These are phyloP conservation scores for Julus scanicus DNA, from an alignment of 2,888 invertebrate species.

Conservation along the genomic window DNA sequence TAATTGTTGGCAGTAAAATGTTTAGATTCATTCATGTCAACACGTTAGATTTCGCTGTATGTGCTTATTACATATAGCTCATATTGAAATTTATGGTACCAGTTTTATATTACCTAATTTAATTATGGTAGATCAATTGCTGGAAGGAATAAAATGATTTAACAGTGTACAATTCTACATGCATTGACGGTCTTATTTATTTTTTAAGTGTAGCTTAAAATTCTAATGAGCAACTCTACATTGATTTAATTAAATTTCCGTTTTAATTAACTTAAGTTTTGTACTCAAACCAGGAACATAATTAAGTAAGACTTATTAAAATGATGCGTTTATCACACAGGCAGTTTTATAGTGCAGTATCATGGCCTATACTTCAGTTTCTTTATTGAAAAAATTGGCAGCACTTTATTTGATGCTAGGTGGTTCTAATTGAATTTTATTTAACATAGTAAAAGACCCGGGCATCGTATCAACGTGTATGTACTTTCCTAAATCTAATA, in stretches of 20 bases:
- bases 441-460: neutral
- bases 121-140: neutral
- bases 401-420: neutral
- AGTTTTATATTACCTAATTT: conserved; percentile 25
- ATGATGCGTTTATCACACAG: neutral
- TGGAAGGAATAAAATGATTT: neutral
- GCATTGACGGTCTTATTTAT: neutral
- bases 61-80: neutral
- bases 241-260: neutral
- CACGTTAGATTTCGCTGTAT: too few relatives aligned
- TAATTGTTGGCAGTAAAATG: neutral
- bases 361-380: neutral
- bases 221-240: neutral
- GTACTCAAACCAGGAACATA: neutral
- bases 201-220: neutral
- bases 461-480: neutral
- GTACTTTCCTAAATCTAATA: neutral
- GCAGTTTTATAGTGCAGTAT: neutral
- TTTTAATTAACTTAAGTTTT: conserved; percentile 4
- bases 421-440: neutral
- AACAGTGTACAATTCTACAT: neutral
- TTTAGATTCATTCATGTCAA: neutral
- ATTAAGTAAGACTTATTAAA: neutral
- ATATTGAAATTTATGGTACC: conserved; percentile 18
- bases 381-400: neutral